Evolutionary conservation across 2,113 vertebrate genomes (phyloP).

Genomic region (Coregonus clupeaformis): DNA sequence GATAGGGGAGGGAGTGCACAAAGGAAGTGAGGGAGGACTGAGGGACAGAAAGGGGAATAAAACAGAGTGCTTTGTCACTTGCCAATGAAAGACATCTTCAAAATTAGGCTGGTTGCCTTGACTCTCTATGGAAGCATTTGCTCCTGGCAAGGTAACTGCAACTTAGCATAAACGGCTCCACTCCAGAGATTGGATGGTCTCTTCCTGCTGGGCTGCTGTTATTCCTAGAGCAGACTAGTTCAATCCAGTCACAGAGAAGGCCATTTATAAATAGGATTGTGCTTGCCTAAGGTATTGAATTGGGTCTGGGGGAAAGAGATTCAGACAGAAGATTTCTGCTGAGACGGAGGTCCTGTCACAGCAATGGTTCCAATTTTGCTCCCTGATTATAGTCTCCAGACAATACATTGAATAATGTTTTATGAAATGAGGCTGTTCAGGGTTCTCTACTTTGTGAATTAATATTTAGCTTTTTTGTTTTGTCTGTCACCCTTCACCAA

Average conservation of each 20-base stretch:
- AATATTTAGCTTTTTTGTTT: background rate
- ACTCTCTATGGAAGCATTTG: background rate
- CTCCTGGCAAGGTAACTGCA: background rate
- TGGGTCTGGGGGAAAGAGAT: background rate
- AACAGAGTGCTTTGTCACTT: background rate
- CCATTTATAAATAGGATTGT: background rate
- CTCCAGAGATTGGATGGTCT: background rate
- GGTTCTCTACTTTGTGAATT: background rate
- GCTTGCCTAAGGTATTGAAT: background rate
- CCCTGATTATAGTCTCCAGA: too few species aligned
- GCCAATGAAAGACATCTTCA: background rate
- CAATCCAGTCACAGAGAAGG: background rate
- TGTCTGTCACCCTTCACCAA: background rate
- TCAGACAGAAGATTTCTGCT: background rate
- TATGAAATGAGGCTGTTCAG: background rate
- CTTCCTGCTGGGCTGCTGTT: background rate
- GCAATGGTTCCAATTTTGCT: background rate
- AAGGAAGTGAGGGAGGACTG: background rate
- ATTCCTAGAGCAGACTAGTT: background rate
- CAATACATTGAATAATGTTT: background rate
- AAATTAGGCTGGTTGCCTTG: slow-evolving; percentile 1
- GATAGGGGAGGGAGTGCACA: background rate
- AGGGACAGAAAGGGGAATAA: background rate
- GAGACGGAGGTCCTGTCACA: background rate
- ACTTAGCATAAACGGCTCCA: background rate